Base-by-base conservation (phyloP, 1,140 invertebrate genomes). In the Spodoptera frugiperda region DNA sequence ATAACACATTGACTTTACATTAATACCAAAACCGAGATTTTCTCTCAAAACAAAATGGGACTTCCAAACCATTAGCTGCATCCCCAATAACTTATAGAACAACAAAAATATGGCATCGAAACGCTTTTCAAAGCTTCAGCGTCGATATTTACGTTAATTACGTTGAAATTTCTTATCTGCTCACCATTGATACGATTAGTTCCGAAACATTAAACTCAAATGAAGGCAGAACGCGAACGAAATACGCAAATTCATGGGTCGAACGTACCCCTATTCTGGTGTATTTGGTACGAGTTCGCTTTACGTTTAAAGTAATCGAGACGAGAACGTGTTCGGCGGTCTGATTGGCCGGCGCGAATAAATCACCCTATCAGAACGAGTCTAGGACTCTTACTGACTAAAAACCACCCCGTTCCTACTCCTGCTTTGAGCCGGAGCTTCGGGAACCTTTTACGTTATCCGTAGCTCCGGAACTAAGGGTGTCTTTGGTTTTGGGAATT, bases 101-200 rank as follows among this genome's bases (percentile, higher is more conserved):
- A 73, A 78, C 49, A 55, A 65, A 75, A 70, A 75, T 70, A 72
- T 76, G 75, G 73, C 55, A 0, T 8, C n/a, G 33, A 79, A n/a
- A 76, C 61, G 68, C 54, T 48, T 68, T 76, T 79, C 51, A 76
- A 79, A 76, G 51, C 55, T 63, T 39, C 48, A 59, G 46, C 54
- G 33, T 67, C 63, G 44, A 67, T 72, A 59, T 72, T 72, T 19
- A 25, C 72, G 82, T 83, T 83, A 83, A 83, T 83, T 83, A 81
- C 75, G 54, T 19, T 61, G 46, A 68, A 77, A 79, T 51, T 25
- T 81, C 79, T 81, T 83, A 83, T 83, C 79, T 74, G 57, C 71
- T 49, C 51, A 49, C 80, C 76, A 83, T 83, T 83, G 79, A 83
- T 81, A 79, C 57, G 72, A 77, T 83, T 83, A 82, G 76, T 79